These are phyloP conservation scores for Brachyalestes nurse DNA, from an alignment of 2,797 vertebrate species.

Conservation along the genomic window DNA sequence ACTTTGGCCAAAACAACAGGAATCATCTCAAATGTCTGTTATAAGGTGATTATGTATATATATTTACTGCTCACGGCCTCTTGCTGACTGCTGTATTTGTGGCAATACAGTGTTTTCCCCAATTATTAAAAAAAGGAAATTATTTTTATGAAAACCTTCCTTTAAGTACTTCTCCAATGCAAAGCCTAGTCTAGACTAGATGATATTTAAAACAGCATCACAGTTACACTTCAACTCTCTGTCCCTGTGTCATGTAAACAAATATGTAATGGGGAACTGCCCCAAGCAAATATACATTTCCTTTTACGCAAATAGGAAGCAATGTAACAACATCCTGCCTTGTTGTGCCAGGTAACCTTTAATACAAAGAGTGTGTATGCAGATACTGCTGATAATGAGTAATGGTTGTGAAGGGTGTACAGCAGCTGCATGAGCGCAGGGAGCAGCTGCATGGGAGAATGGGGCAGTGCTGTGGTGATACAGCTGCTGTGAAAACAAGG, in stretches of 20 bases:
- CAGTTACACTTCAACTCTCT: background rate
- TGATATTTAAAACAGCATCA: background rate
- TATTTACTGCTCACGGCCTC: too few relatives aligned
- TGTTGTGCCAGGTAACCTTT: slow-evolving; percentile 46
- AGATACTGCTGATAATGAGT: slow-evolving; percentile 43
- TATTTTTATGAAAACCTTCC: too few relatives aligned
- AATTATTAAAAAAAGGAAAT: too few relatives aligned
- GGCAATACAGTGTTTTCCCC: too few relatives aligned
- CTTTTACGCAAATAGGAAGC: slow-evolving; percentile 14
- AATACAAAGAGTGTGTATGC: slow-evolving; percentile 31
- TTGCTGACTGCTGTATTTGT: too few relatives aligned
- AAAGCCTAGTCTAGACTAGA: too few relatives aligned
- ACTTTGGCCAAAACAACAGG: too few relatives aligned
- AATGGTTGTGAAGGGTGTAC: slow-evolving; percentile 33
- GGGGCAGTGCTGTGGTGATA: slow-evolving; percentile 33
- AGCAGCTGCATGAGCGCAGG: slow-evolving; percentile 19
- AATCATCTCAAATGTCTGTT: too few relatives aligned
- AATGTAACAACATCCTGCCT: slow-evolving; percentile 17
- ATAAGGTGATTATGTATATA: too few relatives aligned
- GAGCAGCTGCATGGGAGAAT: slow-evolving; percentile 41
- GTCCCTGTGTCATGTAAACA: slow-evolving; percentile 22
- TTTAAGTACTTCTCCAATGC: too few relatives aligned
- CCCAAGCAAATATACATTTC: slow-evolving; percentile 33
- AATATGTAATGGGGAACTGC: slow-evolving; percentile 17
- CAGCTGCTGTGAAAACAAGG: slow-evolving; percentile 56